Conservation (phyloP, 2,113 vertebrate genomes). For the Ptyas mucosa region DNA sequence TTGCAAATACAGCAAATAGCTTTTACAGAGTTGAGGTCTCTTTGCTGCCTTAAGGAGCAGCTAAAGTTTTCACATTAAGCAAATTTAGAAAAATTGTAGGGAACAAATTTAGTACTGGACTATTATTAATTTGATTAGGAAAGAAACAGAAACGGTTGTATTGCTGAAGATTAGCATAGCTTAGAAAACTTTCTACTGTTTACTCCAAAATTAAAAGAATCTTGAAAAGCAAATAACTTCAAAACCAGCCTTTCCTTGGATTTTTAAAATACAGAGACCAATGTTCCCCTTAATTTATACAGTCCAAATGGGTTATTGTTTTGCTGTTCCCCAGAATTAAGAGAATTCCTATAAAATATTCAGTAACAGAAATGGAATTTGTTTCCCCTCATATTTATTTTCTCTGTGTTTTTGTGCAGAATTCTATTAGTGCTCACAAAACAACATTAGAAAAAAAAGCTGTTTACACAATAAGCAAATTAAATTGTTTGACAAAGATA, state of each 20-base stretch:
- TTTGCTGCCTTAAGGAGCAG: background rate
- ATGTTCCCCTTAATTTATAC: background rate
- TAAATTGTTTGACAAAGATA: constrained; percentile 9
- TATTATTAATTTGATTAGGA: background rate
- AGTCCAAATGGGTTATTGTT: background rate
- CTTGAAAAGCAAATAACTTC: background rate
- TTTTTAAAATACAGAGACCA: background rate
- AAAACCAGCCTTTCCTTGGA: background rate
- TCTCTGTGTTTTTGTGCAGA: background rate
- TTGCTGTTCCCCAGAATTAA: background rate
- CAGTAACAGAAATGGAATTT: constrained; percentile 4
- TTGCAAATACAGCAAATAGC: background rate
- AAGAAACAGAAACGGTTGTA: background rate
- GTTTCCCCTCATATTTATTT: background rate
- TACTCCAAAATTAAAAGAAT: background rate
- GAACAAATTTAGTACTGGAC: background rate
- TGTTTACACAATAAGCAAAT: background rate
- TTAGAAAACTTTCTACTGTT: background rate
- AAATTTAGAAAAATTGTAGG: background rate
- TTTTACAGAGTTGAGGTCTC: background rate
- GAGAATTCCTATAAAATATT: background rate
- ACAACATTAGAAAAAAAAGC: background rate
- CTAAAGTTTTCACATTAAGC: background rate
- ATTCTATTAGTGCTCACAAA: constrained; percentile 1
- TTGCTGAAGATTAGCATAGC: background rate